phyloP scores from a whole-genome alignment of 2,797 vertebrate species.

The Hippoglossus hippoglossus region DNA sequence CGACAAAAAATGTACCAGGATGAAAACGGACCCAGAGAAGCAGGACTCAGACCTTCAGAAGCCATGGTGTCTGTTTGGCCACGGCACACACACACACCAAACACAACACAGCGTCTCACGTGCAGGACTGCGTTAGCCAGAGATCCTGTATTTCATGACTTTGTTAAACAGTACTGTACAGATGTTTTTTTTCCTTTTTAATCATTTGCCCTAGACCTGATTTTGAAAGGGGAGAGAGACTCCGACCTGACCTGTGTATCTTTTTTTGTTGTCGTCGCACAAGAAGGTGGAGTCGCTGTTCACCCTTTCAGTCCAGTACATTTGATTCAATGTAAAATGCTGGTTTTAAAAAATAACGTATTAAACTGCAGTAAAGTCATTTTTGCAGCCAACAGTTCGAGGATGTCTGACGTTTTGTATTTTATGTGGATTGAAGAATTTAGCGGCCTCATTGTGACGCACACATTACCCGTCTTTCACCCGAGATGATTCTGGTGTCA shows the following conservation, averaged over 20 bases:
- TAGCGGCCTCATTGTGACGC: slow-evolving; percentile 25
- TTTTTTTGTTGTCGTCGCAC: slow-evolving; percentile 65
- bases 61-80: slow-evolving; percentile 67
- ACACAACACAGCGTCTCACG: slow-evolving; percentile 42
- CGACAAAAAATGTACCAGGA: slow-evolving; percentile 67
- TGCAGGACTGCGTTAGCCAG: slow-evolving; percentile 74
- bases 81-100: slow-evolving; percentile 49
- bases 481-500: not conserved
- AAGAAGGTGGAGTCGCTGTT: slow-evolving; percentile 76
- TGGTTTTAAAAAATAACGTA: slow-evolving; percentile 81
- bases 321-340: slow-evolving; percentile 82
- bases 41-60: slow-evolving; percentile 83
- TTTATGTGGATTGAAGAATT: slow-evolving; percentile 48
- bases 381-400: slow-evolving; percentile 78
- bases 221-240: slow-evolving; percentile 72
- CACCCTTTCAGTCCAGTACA: slow-evolving; percentile 75
- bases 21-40: slow-evolving; percentile 79
- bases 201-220: slow-evolving; percentile 76
- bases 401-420: slow-evolving; percentile 73
- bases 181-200: slow-evolving; percentile 75
- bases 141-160: slow-evolving; percentile 80
- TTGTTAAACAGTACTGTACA: slow-evolving; percentile 86
- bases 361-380: slow-evolving; percentile 82
- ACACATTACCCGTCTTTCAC: not conserved
- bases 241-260: slow-evolving; percentile 74